Percentiles rank a stretch among this genome's conserved stretches.
phyloP scores from a whole-genome alignment of 2,797 vertebrate genomes.

The Scomberomorus guttatus region DNA sequence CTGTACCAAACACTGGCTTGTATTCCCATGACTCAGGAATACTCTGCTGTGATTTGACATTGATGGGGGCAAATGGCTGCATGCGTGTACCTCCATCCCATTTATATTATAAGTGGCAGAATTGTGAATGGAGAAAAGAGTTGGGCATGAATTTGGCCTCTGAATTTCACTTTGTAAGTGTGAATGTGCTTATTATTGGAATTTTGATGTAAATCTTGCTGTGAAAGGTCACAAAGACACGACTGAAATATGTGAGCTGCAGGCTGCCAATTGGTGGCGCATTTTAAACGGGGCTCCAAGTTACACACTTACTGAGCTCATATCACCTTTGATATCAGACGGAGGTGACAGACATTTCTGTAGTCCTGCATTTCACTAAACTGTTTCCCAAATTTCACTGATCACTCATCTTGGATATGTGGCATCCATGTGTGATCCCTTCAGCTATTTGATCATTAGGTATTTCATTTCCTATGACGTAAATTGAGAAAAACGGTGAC shows the following conservation, averaged over 20 bases:
- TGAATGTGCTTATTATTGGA: constrained; percentile 53
- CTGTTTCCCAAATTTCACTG: not conserved
- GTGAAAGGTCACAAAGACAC: constrained; percentile 61
- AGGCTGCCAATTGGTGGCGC: constrained; percentile 33
- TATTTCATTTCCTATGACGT: constrained; percentile 1
- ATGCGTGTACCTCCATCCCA: constrained; percentile 13
- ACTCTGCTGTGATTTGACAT: constrained; percentile 49
- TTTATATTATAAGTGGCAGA: constrained; percentile 33
- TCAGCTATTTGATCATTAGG: not conserved
- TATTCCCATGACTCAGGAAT: constrained; percentile 32
- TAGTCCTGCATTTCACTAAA: constrained; percentile 24
- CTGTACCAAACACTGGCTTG: constrained; percentile 34
- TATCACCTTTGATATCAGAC: constrained; percentile 36
- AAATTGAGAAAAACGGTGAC: not conserved
- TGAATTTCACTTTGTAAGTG: constrained; percentile 40
- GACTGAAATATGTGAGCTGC: constrained; percentile 48
- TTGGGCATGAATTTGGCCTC: constrained; percentile 13
- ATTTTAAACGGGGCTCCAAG: constrained; percentile 45
- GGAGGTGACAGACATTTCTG: constrained; percentile 37
- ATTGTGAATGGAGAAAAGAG: constrained; percentile 1
- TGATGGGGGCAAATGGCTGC: constrained; percentile 56
- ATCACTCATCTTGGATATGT: not conserved
- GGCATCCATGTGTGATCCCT: not conserved
- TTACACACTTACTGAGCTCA: constrained; percentile 26
- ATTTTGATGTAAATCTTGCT: constrained; percentile 53